phyloP scores from a whole-genome alignment of 37 sponge, comb jelly and placozoan genomes.

The Chondrilla cf. caribensis region DNA sequence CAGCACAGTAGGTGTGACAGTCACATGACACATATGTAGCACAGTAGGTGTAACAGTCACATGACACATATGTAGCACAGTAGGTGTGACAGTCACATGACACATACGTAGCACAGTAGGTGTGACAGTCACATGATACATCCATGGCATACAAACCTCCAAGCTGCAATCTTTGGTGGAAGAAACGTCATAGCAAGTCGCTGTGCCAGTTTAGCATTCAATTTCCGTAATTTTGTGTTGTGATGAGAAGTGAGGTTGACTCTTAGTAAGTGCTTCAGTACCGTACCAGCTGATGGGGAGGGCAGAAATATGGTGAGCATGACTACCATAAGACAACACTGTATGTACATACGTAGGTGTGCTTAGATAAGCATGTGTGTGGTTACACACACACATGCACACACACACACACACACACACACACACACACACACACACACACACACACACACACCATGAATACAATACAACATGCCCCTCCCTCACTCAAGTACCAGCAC shows the following conservation, averaged over 20 bases:
- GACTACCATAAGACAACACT: too few relatives aligned
- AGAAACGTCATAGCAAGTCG: constrained; percentile 76
- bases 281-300: constrained; percentile 24
- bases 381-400: constrained; percentile 50
- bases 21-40: too few relatives aligned
- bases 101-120: too few relatives aligned
- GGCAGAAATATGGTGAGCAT: too few relatives aligned
- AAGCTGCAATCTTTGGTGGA: constrained; percentile 65
- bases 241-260: constrained; percentile 24
- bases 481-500: too few relatives aligned
- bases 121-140: too few relatives aligned
- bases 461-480: background rate
- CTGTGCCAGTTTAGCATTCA: constrained; percentile 83
- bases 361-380: too few relatives aligned
- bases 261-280: constrained; percentile 35
- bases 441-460: constrained; percentile 24
- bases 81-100: too few relatives aligned
- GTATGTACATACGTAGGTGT: too few relatives aligned
- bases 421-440: constrained; percentile 37
- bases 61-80: too few relatives aligned
- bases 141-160: constrained; percentile 67
- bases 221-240: constrained; percentile 85
- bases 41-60: too few relatives aligned
- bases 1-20: too few relatives aligned
- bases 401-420: constrained; percentile 31